These are phyloP conservation scores for Hedya salicella DNA, from an alignment of 2,888 invertebrate species.

Conservation along the genomic window DNA sequence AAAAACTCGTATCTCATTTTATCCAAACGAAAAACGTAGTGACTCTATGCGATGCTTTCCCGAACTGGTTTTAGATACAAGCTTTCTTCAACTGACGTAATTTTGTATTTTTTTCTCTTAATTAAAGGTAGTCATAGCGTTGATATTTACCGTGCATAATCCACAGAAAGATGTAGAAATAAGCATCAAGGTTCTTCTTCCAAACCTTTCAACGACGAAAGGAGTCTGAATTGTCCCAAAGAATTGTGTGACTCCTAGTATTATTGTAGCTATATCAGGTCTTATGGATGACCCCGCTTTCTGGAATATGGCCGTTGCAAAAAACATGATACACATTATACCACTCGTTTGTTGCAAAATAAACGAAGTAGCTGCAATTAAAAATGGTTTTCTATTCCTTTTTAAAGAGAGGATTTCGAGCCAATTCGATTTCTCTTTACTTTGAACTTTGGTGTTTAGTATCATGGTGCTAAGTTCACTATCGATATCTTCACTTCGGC, in stretches of 20 bases:
- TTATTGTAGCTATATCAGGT: constrained; percentile 58
- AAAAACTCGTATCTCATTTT: too few relatives aligned
- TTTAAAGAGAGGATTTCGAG: constrained; percentile 53
- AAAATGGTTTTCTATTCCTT: constrained; percentile 56
- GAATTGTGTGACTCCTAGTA: constrained; percentile 54
- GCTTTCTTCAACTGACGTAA: too few relatives aligned
- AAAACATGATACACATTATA: constrained; percentile 55
- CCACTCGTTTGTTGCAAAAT: constrained; percentile 58
- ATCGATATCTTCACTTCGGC: too few relatives aligned
- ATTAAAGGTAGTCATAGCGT: neutral
- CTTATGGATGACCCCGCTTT: constrained; percentile 55
- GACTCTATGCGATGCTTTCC: too few relatives aligned
- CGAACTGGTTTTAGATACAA: too few relatives aligned
- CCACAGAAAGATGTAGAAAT: constrained; percentile 50
- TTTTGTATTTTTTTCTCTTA: neutral
- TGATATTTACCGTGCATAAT: constrained; percentile 51
- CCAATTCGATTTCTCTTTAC: constrained; percentile 45
- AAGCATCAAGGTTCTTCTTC: constrained; percentile 56
- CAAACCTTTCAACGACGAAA: constrained; percentile 56
- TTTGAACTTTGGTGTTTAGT: too few relatives aligned
- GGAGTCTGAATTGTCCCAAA: constrained; percentile 55
- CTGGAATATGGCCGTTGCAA: constrained; percentile 58
- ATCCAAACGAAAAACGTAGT: too few relatives aligned
- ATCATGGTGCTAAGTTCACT: too few relatives aligned
- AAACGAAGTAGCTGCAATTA: constrained; percentile 55